Evolutionary conservation across 2,888 invertebrate species (phyloP), one percentile per base, ranked within the genome.

Genomic region (Sarcophaga carnaria): DNA sequence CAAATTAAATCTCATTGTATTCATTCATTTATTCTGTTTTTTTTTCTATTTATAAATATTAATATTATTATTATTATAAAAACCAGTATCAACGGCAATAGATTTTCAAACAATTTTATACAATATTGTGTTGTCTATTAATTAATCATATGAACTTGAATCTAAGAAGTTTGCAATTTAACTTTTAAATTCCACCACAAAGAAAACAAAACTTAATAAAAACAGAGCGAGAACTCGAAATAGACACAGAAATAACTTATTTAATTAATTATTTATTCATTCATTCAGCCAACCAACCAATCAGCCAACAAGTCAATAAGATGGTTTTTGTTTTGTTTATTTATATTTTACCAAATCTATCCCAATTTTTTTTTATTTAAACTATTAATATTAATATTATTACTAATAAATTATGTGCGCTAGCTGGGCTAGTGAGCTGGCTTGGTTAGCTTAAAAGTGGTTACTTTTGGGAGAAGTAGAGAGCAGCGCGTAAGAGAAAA

Each of bases 141-240:
- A 80, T 76, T 72, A 62, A 67, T 85, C 76, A 74, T 76, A 62
- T 76, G 66, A 85, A 85, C 76, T 80, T 80, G 76, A 85, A 85
- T 80, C 59, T 47, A 49, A 62, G 49, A 77, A 76, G 60, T 72
- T 76, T 79, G 67, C 25, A 78, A 83, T 74, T 69, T 69, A 54
- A 74, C 20, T 80, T 83, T 75, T 27, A 62, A 78, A 78, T 74
- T 72, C n/a, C 64, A 66, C n/a, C 4, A 54, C 54, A 63, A 72
- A 25, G 22, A 54, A 67, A 62, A 63, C 2, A 62, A 54, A 54
- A 54, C 17, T 54, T 54, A 14, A 75, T 47, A 79, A 64, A 63
- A 77, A 60, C 22, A 12, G 60, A 64, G 37, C 14, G n/a, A 47
- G 27, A 47, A 12, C 64, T 47, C 25, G 66, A 54, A 76, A 77